Evolutionary conservation across 2,113 vertebrate species (phyloP).

Genomic region (Abramis brama): DNA sequence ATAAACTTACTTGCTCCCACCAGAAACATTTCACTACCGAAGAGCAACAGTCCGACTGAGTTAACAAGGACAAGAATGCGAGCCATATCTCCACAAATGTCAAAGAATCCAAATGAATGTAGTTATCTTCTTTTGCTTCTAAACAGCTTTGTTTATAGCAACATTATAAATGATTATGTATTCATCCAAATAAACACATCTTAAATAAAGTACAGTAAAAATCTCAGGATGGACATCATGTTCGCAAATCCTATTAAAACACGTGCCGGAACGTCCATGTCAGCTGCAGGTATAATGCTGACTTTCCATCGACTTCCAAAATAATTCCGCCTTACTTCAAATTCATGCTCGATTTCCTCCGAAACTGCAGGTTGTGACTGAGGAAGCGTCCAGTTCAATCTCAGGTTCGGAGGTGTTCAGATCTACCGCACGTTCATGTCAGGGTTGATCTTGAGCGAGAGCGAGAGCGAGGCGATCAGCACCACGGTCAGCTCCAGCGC

Average conservation of each 20-base stretch:
- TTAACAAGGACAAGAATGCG: conserved; percentile 74
- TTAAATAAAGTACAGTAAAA: conserved; percentile 54
- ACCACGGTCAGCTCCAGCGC: conserved; percentile 63
- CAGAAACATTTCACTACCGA: conserved; percentile 88
- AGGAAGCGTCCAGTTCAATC: neutral
- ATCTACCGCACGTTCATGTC: neutral
- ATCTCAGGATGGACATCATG: conserved; percentile 43
- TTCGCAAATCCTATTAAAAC: conserved; percentile 56
- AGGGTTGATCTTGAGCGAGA: neutral
- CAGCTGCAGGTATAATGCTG: conserved; percentile 58
- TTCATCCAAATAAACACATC: neutral
- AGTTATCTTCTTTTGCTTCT: conserved; percentile 44
- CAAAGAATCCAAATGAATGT: conserved; percentile 35
- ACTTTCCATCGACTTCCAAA: conserved; percentile 47
- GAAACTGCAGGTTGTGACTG: neutral
- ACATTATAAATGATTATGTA: conserved; percentile 30
- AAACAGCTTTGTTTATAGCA: conserved; percentile 52
- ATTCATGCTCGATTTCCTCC: neutral
- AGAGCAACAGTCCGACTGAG: conserved; percentile 85
- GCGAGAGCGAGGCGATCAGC: conserved; percentile 49
- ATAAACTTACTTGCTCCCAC: conserved; percentile 88
- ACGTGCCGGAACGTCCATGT: conserved; percentile 52
- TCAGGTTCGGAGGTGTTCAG: neutral
- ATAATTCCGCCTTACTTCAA: neutral
- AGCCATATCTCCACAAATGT: conserved; percentile 70